phyloP scores from a whole-genome alignment of 2,797 vertebrate genomes.

The Nasua narica region DNA sequence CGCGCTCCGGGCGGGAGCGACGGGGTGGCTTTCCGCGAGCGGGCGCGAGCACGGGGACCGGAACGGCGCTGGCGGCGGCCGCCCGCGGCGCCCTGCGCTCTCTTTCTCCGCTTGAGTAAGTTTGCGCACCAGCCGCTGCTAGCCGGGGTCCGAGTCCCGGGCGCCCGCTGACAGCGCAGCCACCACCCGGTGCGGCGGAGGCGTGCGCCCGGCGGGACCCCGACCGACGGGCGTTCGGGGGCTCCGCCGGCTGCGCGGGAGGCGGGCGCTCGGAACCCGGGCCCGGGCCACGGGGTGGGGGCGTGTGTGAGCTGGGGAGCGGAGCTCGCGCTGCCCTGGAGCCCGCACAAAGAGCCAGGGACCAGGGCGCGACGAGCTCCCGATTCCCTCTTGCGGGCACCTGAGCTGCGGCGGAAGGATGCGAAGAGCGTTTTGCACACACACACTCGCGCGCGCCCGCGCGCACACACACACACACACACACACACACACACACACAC shows the following conservation, averaged over 20 bases:
- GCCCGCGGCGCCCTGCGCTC: background rate
- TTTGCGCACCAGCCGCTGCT: slow-evolving; percentile 27
- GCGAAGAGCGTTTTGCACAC: slow-evolving; percentile 31
- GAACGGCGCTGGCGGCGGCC: background rate
- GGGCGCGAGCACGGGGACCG: background rate
- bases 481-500: background rate
- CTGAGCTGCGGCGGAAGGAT: slow-evolving; percentile 70
- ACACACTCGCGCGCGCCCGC: background rate
- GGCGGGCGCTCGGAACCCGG: background rate
- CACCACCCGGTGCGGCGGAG: background rate
- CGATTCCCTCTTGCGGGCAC: background rate
- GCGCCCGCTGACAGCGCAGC: slow-evolving; percentile 6
- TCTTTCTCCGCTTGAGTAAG: slow-evolving; percentile 47
- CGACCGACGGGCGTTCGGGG: background rate
- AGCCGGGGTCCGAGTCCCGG: background rate
- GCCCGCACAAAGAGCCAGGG: slow-evolving; percentile 57
- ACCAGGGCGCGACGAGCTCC: background rate
- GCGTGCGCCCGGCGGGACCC: background rate
- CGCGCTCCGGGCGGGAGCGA: background rate
- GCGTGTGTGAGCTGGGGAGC: background rate
- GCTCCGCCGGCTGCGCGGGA: background rate
- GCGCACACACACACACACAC: background rate
- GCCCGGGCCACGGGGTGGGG: background rate
- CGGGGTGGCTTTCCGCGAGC: background rate
- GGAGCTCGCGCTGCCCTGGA: background rate